Evolutionary conservation across 2,113 vertebrate species (phyloP).

Genomic region (Stegastes partitus): DNA sequence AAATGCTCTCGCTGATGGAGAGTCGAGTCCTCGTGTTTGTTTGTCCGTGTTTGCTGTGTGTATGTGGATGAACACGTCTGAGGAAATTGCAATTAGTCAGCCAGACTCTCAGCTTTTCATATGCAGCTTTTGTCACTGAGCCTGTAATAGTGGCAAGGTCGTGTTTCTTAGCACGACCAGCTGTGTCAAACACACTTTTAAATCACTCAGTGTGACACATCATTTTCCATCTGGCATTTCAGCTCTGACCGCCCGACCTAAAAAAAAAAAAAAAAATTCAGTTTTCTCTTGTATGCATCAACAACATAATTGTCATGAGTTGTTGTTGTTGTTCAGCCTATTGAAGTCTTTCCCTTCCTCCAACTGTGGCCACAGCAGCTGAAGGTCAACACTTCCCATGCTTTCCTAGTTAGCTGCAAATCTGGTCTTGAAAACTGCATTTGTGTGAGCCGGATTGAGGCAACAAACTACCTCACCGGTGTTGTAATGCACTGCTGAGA

Average conservation of each 20-base stretch:
- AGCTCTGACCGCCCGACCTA: no score
- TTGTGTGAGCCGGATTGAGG: no score
- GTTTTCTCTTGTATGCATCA: neutral
- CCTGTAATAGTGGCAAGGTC: neutral
- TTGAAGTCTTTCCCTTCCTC: neutral
- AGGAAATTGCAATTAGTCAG: neutral
- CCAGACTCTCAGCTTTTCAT: neutral
- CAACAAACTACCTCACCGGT: no score
- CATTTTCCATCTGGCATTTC: no score
- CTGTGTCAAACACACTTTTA: conserved; percentile 2
- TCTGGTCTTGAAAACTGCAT: no score
- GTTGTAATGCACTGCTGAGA: no score
- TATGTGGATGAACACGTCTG: conserved; percentile 10
- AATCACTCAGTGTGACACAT: no score
- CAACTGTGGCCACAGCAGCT: no score
- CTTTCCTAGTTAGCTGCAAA: no score
- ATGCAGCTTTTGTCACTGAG: conserved; percentile 24
- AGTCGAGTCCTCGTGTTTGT: neutral
- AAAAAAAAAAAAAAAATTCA: neutral
- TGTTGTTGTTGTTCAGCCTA: neutral
- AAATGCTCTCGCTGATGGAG: neutral
- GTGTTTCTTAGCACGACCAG: neutral
- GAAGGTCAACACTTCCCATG: no score
- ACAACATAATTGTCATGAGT: neutral
- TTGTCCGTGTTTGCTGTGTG: neutral